These are phyloP conservation scores for Nesometra sesokonis DNA, from an alignment of 35 echinoderm and acorn worm genomes.

Conservation along the genomic window DNA sequence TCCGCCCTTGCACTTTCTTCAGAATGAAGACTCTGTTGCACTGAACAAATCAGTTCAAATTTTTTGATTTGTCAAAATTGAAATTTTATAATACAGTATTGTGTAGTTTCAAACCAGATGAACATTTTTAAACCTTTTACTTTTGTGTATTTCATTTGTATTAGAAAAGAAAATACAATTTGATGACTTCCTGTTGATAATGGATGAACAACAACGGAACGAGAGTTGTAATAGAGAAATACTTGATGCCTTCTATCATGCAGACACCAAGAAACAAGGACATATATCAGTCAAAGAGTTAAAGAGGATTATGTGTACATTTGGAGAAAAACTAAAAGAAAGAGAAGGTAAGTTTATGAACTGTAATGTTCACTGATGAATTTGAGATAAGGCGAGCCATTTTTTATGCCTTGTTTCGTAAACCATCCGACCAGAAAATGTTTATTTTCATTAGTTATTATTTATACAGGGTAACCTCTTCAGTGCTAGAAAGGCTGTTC, in stretches of 20 bases:
- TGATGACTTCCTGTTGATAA: constrained; percentile 72
- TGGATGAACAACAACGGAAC: constrained; percentile 52
- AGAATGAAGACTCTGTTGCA: background rate
- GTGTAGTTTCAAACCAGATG: too few species aligned
- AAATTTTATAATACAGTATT: too few species aligned
- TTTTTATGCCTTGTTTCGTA: too few species aligned
- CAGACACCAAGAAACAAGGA: constrained; percentile 50
- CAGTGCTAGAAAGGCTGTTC: too few species aligned
- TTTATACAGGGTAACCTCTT: too few species aligned
- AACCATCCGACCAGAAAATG: too few species aligned
- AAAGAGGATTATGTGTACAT: constrained; percentile 79
- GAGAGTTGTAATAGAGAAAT: constrained; percentile 67
- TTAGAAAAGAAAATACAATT: constrained; percentile 74
- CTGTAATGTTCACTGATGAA: background rate
- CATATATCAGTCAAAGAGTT: constrained; percentile 68
- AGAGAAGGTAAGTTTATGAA: constrained; percentile 45
- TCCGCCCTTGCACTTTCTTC: too few species aligned
- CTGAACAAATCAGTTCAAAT: background rate
- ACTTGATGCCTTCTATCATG: constrained; percentile 71
- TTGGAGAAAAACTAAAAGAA: constrained; percentile 77
- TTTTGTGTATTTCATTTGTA: too few species aligned
- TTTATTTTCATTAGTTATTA: too few species aligned
- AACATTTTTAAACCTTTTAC: background rate
- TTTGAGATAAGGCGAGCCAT: too few species aligned
- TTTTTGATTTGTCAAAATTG: too few species aligned